Evolutionary conservation across 2,797 vertebrate species (phyloP).

Genomic region (Arrhamphus sclerolepis): DNA sequence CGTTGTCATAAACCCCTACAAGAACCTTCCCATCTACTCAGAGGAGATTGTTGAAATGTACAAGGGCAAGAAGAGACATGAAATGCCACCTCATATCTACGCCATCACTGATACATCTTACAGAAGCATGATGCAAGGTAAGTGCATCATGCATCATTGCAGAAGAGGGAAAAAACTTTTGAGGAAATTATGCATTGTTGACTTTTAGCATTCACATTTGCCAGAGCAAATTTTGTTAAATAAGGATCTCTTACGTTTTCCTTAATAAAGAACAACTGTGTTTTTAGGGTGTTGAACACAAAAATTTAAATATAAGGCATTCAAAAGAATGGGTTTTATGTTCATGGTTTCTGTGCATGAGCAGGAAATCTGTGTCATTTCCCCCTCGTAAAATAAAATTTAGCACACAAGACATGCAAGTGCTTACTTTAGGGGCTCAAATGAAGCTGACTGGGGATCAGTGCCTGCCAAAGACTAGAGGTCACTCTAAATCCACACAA

Average conservation of each 20-base stretch:
- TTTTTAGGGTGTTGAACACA: not conserved
- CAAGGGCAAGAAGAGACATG: slow-evolving; percentile 98
- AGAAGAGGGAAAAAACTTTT: not conserved
- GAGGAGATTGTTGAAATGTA: slow-evolving; percentile 99
- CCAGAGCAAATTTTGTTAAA: slow-evolving; percentile 7
- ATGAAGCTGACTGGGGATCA: too few relatives aligned
- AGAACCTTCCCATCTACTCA: slow-evolving; percentile 98
- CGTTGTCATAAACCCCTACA: slow-evolving; percentile 98
- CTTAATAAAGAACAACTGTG: slow-evolving; percentile 1
- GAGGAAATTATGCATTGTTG: too few relatives aligned
- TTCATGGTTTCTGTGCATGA: not conserved
- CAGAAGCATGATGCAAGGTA: slow-evolving; percentile 99
- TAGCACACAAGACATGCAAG: not conserved
- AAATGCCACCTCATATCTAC: slow-evolving; percentile 99
- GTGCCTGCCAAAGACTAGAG: too few relatives aligned
- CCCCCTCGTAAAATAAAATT: not conserved
- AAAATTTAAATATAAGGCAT: not conserved
- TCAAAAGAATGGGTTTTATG: not conserved
- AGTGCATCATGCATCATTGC: slow-evolving; percentile 27
- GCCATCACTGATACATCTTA: slow-evolving; percentile 98
- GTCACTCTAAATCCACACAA: too few relatives aligned
- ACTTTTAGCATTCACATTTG: not conserved
- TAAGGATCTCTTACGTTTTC: not conserved
- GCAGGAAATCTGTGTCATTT: slow-evolving; percentile 2
- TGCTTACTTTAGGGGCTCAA: too few relatives aligned